Evolutionary conservation across 2,113 vertebrate species (phyloP).

Genomic region (Plecturocebus donacophilus): DNA sequence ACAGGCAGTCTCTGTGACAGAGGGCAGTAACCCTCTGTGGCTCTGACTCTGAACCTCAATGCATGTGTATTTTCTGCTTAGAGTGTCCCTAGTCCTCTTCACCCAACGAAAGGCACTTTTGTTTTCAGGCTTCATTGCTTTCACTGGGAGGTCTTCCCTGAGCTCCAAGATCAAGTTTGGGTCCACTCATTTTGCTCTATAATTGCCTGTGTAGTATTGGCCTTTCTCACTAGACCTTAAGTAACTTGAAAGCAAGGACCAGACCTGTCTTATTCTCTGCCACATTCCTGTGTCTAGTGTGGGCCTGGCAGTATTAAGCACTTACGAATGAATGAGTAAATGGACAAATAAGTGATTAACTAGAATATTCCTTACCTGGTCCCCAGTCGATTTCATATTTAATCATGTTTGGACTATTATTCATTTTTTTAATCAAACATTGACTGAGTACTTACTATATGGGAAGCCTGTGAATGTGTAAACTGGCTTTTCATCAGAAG

Average conservation of each 20-base stretch:
- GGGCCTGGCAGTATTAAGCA: not conserved
- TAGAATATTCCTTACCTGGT: not conserved
- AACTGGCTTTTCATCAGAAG: not conserved
- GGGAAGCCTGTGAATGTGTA: not conserved
- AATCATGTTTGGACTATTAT: not conserved
- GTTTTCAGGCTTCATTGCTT: not conserved
- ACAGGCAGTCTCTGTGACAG: not conserved
- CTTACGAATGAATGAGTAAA: not conserved
- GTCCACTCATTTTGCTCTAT: not conserved
- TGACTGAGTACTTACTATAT: not conserved
- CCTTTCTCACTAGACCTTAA: not conserved
- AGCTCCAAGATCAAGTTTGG: not conserved
- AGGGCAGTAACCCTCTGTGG: not conserved
- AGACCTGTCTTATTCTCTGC: not conserved
- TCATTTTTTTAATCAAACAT: not conserved
- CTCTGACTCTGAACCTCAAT: not conserved
- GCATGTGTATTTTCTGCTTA: not conserved
- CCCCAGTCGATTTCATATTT: not conserved
- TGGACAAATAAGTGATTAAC: not conserved
- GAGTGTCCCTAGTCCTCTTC: not conserved
- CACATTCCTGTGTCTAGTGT: not conserved
- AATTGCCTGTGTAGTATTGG: not conserved
- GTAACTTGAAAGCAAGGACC: not conserved
- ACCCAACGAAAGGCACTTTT: not conserved
- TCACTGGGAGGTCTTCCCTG: not conserved